Percentiles rank a stretch among this genome's conserved stretches.
phyloP scores from a whole-genome alignment of 2,797 vertebrate species.

The Anableps anableps region DNA sequence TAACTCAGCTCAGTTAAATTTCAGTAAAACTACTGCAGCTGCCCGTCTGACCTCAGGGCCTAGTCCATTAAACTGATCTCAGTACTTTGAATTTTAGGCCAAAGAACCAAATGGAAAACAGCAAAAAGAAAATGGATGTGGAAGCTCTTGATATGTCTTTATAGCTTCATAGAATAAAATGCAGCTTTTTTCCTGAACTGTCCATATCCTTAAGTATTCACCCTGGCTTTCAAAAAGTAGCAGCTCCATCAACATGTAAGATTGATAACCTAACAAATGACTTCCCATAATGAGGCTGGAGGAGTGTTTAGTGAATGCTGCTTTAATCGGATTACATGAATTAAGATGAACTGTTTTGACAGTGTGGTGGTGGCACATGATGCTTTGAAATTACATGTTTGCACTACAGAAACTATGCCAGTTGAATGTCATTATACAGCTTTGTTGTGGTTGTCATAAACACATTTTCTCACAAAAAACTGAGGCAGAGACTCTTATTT shows the following conservation, averaged over 20 bases:
- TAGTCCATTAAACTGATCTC: slow-evolving; percentile 18
- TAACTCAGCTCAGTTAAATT: slow-evolving; percentile 20
- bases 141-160: not conserved
- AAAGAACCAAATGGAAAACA: not conserved
- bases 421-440: not conserved
- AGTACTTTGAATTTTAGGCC: not conserved
- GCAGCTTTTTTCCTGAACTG: not conserved
- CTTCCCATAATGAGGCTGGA: not conserved
- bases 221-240: not conserved
- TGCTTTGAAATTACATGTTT: slow-evolving; percentile 4
- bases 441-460: not conserved
- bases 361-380: not conserved
- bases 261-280: not conserved
- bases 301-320: not conserved
- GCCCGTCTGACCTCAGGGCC: slow-evolving; percentile 26
- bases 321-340: not conserved
- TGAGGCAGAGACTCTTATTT: not conserved
- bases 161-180: not conserved
- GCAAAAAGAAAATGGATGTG: not conserved
- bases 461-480: not conserved
- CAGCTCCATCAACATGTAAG: not conserved
- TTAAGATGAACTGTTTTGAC: not conserved
- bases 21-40: slow-evolving; percentile 37
- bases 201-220: not conserved
- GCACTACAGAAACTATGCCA: not conserved